Evolutionary conservation across 2,113 vertebrate genomes (phyloP).

Genomic region (Anhinga anhinga): DNA sequence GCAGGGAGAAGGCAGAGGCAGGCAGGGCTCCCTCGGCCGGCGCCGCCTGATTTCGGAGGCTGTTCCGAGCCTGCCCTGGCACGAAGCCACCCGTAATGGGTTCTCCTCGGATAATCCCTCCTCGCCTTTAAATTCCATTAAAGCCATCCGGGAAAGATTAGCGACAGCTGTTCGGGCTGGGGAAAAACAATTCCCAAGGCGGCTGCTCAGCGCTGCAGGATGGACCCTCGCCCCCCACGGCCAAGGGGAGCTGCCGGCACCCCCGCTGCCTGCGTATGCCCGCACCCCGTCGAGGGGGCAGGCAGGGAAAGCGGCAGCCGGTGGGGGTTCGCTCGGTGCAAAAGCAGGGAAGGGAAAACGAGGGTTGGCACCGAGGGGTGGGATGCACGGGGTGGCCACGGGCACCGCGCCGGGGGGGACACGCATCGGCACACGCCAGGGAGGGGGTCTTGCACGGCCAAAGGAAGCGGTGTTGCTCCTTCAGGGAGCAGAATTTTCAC

Average conservation of each 20-base stretch:
- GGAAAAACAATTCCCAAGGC: neutral
- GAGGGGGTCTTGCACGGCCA: too few relatives aligned
- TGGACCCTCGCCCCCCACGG: neutral
- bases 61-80: neutral
- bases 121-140: constrained; percentile 30
- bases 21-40: neutral
- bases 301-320: neutral
- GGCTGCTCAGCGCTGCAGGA: neutral
- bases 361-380: neutral
- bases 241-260: neutral
- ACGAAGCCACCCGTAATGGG: neutral
- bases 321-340: neutral
- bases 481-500: neutral
- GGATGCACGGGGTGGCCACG: neutral
- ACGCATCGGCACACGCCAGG: too few relatives aligned
- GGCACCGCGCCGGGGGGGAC: neutral
- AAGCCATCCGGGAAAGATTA: constrained; percentile 23
- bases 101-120: constrained; percentile 28
- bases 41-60: neutral
- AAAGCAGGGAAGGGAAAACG: neutral
- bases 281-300: too few relatives aligned
- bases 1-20: neutral
- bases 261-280: neutral
- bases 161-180: neutral
- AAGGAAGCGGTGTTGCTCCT: neutral